Evolutionary conservation across 1,140 invertebrate species (phyloP), one percentile per base, ranked within the genome.

Genomic region (Heterodera carotae): DNA sequence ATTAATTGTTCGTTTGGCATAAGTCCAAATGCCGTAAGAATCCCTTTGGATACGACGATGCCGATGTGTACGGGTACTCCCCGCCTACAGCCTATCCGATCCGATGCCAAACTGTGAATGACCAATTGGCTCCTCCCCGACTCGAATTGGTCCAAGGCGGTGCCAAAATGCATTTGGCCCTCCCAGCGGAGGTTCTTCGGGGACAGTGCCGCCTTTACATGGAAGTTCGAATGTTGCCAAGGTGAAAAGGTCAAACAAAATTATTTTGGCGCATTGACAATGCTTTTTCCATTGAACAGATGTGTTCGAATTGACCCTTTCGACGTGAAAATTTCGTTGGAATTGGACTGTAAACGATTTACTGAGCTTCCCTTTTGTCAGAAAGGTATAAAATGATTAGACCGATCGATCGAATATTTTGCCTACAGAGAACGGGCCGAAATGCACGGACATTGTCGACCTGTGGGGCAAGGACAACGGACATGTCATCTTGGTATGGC

Each of bases 391-490:
- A 48, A 39, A 60, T 29, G 69, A 31, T 60, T 60, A 4, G 59
- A 4, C 27, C n/a, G 1, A 62, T 33, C 27, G 43, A 60, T 29
- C 33, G 29, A 69, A 27, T 39, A 22, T 69, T 31, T 27, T 39
- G 29, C 43, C 25, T 56, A 6, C 53, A 72, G 83, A 83, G 43
- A 69, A 71, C 48, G 43, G 25, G 2, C 82, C 82, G 15, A 69
- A 84, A 53, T 83, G 82, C 43, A 69, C 83, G 27, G 71, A 84
- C 34, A 29, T 83, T 15, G 76, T 84, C 4, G 82, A 83, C 53
- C 43, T 83, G n/a, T 83, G 82, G 82, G 83, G 82, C n/a, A 78
- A 36, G n/a, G 64, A 82, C 36, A 74, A 83, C 33, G 82, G 83
- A 18, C 66, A 72, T 36, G 80, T 72, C 27, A 79, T 66, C 8